These are phyloP conservation scores for Chiroxiphia lanceolata DNA, from an alignment of 2,797 vertebrate species.

Conservation along the genomic window DNA sequence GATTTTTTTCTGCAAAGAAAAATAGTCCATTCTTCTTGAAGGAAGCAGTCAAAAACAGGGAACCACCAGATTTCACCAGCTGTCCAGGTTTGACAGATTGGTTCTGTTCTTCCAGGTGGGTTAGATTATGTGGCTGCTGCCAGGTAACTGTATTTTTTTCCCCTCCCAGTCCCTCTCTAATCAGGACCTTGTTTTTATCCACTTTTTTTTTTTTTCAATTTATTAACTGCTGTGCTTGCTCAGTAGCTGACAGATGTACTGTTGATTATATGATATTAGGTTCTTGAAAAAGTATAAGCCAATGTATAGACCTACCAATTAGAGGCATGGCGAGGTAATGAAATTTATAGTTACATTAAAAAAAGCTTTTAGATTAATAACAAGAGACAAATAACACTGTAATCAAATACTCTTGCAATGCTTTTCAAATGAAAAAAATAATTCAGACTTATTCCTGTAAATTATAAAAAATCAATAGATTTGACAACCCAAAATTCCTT, in stretches of 20 bases:
- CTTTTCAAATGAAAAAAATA: background rate
- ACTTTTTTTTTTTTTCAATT: background rate
- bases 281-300: background rate
- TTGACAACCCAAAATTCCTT: slow-evolving; percentile 27
- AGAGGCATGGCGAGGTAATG: background rate
- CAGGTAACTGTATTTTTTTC: background rate
- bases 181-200: background rate
- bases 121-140: background rate
- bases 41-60: background rate
- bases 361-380: background rate
- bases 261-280: rapidly evolving
- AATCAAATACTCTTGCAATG: slow-evolving; percentile 12
- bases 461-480: slow-evolving; percentile 28
- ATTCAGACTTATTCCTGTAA: background rate
- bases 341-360: background rate
- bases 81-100: background rate
- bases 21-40: background rate
- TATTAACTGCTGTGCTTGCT: background rate
- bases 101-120: background rate
- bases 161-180: background rate
- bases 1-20: background rate
- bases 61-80: background rate
- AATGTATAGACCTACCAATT: background rate
- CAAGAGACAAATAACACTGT: background rate
- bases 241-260: background rate